phyloP scores from a whole-genome alignment of 2,113 vertebrate species.

The Apistogramma diplotaenia region DNA sequence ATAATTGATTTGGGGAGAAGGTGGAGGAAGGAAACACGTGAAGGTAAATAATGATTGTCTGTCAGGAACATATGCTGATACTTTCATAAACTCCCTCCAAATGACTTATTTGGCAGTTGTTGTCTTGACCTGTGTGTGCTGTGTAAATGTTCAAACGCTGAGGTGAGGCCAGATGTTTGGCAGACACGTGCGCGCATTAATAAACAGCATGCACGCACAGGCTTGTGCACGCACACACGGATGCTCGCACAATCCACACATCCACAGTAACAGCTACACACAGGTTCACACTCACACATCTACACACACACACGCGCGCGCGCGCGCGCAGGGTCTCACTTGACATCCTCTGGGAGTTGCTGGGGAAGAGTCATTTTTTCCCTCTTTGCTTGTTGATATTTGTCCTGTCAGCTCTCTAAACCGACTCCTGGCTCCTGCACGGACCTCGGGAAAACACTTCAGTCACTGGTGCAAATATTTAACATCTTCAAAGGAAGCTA shows the following conservation, averaged over 20 bases:
- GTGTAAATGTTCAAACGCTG: conserved; percentile 64
- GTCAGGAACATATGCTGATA: conserved; percentile 45
- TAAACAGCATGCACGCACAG: conserved; percentile 42
- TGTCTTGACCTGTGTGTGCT: conserved; percentile 65
- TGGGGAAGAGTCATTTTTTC: background rate
- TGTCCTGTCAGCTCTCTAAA: conserved; percentile 52
- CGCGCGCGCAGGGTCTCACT: background rate
- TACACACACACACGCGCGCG: background rate
- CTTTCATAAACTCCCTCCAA: conserved; percentile 50
- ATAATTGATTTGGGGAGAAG: conserved; percentile 39
- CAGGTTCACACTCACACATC: background rate
- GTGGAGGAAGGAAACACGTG: conserved; percentile 31
- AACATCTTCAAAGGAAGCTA: conserved; percentile 17
- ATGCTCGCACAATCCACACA: conserved; percentile 4
- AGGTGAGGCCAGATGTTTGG: conserved; percentile 72
- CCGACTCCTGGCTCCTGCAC: conserved; percentile 24
- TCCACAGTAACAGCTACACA: background rate
- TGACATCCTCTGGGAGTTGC: conserved; percentile 34
- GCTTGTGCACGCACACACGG: background rate
- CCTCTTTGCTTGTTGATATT: conserved; percentile 50
- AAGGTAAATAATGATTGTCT: conserved; percentile 59
- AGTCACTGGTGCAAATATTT: conserved; percentile 50
- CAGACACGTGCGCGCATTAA: conserved; percentile 55
- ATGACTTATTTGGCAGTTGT: conserved; percentile 67
- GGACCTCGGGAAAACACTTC: conserved; percentile 29